Conservation (phyloP, 2,113 vertebrate species). For the Osmerus eperlanus region DNA sequence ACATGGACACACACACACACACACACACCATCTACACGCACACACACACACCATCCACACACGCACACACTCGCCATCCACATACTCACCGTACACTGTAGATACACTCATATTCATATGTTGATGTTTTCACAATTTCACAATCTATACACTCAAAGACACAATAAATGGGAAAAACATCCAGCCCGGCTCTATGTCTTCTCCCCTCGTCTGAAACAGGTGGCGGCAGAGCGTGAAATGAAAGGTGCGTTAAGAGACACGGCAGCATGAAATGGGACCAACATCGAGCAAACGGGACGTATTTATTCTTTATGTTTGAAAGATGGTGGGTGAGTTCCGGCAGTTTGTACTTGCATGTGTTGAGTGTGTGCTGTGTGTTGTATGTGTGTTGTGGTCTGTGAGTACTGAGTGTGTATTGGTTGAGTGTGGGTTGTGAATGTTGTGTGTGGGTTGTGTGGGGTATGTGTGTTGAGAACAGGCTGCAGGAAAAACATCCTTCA, state of each 20-base stretch:
- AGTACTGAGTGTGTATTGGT: background rate
- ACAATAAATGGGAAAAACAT: background rate
- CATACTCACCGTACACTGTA: background rate
- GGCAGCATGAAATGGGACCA: conserved; percentile 61
- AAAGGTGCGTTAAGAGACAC: conserved; percentile 51
- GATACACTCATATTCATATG: background rate
- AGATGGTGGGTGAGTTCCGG: conserved; percentile 40
- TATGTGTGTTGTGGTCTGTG: background rate
- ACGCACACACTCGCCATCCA: background rate
- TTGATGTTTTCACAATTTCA: background rate
- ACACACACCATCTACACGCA: conserved; percentile 1
- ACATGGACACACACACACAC: conserved; percentile 15
- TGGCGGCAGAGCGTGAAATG: conserved; percentile 71
- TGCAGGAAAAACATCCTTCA: too few relatives aligned
- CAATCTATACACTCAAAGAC: background rate
- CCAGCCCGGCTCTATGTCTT: background rate
- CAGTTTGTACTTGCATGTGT: conserved; percentile 40
- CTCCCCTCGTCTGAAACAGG: conserved; percentile 54
- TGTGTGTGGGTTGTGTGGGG: too few relatives aligned
- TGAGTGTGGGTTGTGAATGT: background rate
- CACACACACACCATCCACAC: background rate
- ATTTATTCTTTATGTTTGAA: conserved; percentile 42
- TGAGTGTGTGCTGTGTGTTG: background rate
- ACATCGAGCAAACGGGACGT: conserved; percentile 62
- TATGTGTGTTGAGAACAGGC: too few relatives aligned